Conservation (phyloP, 2,113 vertebrate species). For the Brachirus orientalis region DNA sequence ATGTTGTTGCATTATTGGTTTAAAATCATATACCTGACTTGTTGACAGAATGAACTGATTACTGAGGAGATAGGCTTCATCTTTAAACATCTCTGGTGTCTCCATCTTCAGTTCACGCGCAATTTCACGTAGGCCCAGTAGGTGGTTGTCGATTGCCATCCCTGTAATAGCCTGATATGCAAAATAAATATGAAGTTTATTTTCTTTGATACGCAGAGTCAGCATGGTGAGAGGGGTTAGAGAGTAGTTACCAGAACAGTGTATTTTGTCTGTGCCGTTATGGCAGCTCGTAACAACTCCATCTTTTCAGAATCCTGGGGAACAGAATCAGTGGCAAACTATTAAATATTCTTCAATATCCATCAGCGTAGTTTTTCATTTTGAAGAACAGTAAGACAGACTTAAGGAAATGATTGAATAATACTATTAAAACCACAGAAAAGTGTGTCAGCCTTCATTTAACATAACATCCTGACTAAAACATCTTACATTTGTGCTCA, state of each 20-base stretch:
- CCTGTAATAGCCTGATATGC: conserved; percentile 94
- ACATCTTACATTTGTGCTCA: conserved; percentile 76
- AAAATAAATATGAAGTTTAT: conserved; percentile 5
- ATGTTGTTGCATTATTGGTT: no score
- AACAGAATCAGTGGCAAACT: conserved; percentile 9
- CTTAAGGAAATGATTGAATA: no score
- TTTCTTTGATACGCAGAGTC: not conserved
- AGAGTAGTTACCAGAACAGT: conserved; percentile 86
- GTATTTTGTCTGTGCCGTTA: conserved; percentile 91
- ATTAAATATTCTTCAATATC: conserved; percentile 28
- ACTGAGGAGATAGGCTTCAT: conserved; percentile 88
- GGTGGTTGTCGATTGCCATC: conserved; percentile 97
- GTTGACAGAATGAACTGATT: conserved; percentile 95
- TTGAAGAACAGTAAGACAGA: no score
- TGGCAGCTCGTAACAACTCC: conserved; percentile 85
- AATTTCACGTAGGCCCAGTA: conserved; percentile 90
- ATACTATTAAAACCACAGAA: no score
- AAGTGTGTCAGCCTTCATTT: conserved; percentile 13
- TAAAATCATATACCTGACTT: conserved; percentile 92
- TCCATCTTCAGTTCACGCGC: conserved; percentile 86
- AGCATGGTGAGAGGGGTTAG: not conserved
- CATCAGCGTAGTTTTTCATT: conserved; percentile 6
- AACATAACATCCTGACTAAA: not conserved
- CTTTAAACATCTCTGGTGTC: conserved; percentile 90
- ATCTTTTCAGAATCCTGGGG: conserved; percentile 89